These are phyloP conservation scores for Rotaria magnacalcarata DNA, from an alignment of 2,888 invertebrate genomes.

Conservation along the genomic window DNA sequence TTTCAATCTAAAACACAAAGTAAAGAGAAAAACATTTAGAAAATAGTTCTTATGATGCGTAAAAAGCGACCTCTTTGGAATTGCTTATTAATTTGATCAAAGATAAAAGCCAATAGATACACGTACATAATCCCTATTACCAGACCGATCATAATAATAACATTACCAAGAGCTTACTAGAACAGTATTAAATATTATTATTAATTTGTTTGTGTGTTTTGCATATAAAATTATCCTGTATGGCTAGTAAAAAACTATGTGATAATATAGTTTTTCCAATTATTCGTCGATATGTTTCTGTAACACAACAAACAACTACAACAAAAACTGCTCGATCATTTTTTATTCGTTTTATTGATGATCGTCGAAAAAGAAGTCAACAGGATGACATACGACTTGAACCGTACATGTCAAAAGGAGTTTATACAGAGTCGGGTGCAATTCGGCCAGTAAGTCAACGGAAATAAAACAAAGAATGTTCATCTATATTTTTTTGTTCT, in stretches of 20 bases:
- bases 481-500: background rate
- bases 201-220: background rate
- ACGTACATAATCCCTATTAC: background rate
- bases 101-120: background rate
- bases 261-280: background rate
- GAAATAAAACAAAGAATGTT: background rate
- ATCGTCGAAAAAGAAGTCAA: background rate
- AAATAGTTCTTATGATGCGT: background rate
- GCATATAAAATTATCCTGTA: background rate
- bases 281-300: background rate
- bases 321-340: background rate
- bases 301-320: background rate
- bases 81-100: background rate
- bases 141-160: background rate
- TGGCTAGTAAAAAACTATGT: background rate
- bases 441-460: background rate
- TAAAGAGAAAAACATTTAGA: background rate
- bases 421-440: slow-evolving; percentile 2
- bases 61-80: background rate
- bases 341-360: background rate
- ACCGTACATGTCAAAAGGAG: background rate
- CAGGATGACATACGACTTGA: slow-evolving; percentile 8
- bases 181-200: no score
- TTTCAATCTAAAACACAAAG: background rate
- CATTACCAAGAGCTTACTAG: no score